phyloP scores from a whole-genome alignment of 2,797 vertebrate genomes.

The Coreius guichenoti region DNA sequence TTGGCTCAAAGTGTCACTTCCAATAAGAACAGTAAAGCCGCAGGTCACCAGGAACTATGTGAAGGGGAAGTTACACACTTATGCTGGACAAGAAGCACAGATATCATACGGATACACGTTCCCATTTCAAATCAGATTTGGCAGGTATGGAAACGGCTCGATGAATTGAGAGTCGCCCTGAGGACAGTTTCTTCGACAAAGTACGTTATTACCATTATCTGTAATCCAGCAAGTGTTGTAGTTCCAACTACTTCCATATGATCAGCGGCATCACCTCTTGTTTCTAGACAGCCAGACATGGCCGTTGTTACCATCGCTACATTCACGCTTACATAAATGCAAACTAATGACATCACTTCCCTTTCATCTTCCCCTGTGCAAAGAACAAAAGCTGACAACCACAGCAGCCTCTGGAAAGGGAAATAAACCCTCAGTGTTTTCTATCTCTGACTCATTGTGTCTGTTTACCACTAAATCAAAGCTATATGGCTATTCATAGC shows the following conservation, averaged over 20 bases:
- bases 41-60: background rate
- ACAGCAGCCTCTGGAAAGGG: slow-evolving; percentile 33
- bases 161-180: background rate
- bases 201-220: background rate
- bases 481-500: slow-evolving; percentile 33
- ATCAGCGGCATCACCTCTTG: background rate
- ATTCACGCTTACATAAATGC: slow-evolving; percentile 30
- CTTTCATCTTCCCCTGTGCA: slow-evolving; percentile 48
- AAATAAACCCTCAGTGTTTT: slow-evolving; percentile 23
- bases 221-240: too few species aligned
- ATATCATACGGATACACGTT: background rate
- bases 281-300: slow-evolving; percentile 2
- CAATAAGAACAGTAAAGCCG: slow-evolving; percentile 30
- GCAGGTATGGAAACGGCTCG: background rate
- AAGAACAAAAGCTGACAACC: slow-evolving; percentile 50
- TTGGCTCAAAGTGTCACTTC: slow-evolving; percentile 41
- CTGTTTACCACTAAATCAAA: slow-evolving; percentile 38
- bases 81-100: background rate
- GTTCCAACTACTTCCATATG: background rate
- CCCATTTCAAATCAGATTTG: background rate
- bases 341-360: slow-evolving; percentile 50
- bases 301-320: background rate
- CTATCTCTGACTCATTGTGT: slow-evolving; percentile 38
- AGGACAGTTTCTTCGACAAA: background rate
- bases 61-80: background rate